Base-by-base conservation (phyloP, 2,113 vertebrate genomes). In the Microtus montanus region DNA sequence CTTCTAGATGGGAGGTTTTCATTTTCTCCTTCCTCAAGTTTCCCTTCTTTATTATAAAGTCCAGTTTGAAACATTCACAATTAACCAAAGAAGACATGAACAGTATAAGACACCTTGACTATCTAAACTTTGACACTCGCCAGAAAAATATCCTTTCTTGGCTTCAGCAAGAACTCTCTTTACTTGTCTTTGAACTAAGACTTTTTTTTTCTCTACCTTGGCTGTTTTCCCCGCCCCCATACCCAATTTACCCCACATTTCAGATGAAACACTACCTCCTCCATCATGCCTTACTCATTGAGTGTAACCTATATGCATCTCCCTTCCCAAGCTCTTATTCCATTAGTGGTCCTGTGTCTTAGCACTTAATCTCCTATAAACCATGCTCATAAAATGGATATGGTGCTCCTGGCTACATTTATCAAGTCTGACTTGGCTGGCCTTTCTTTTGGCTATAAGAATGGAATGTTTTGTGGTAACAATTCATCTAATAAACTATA, bases 361-460 rank as follows among this genome's bases (percentile, higher is more conserved):
- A 91, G 93, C 92, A 83, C 93, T 86, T 96, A 94, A 96, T 96
- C 74, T 82, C 41, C 89, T 94, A 63, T 92, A 91, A 96, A 78
- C 87, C 74, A 92, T 73, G 82, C 71, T 96, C 89, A 94, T 94
- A 93, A 96, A 96, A 96, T 96, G 63, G 91, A 97, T 89, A 68
- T 89, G 68, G 54, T 96, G 87, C 92, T 96, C 66, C 78, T 94
- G 93, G 89, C 79, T 97, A 92, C 92, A 97, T 58, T 91, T 89
- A 94, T 96, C 95, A 96, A 96, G 89, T 93, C 58, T 91, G 87
- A 80, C n/a, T 96, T 95, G 95, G 92, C 86, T 87, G 70, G 70
- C 68, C 73, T 91, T 96, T 44, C 35, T 93, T 95, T 86, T 96
- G 82, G 93, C 89, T 52, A 80, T 94, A 96, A 71, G 75, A 78